Percentiles rank a stretch among this genome's conserved stretches.
Conservation (phyloP, 2,113 vertebrate genomes). For the Gymnorhina tibicen region DNA sequence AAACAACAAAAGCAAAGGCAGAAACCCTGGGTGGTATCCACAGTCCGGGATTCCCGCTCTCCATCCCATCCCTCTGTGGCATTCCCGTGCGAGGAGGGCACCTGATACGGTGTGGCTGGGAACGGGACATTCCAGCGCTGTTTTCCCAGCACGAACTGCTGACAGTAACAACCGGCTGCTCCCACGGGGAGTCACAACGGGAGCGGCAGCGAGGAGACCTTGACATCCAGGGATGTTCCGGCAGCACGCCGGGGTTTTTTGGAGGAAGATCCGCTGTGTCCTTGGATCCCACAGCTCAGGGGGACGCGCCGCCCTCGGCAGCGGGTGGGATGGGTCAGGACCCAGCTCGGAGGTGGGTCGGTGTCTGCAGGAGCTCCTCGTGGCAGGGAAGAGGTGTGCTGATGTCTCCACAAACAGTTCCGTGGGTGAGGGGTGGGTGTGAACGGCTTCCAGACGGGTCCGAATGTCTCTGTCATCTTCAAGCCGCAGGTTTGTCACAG, state of each 20-base stretch:
- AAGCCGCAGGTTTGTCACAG: not conserved
- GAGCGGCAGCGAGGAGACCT: not conserved
- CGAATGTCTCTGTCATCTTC: accelerated
- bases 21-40: accelerated
- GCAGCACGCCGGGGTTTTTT: accelerated
- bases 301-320: accelerated
- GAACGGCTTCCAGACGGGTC: accelerated
- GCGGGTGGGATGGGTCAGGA: not conserved
- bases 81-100: not conserved
- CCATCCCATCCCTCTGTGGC: not conserved
- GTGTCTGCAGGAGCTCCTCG: not conserved
- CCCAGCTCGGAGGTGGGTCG: accelerated
- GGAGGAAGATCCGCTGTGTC: not conserved
- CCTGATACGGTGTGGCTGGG: accelerated
- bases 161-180: not conserved
- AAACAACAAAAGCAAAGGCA: not conserved
- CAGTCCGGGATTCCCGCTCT: not conserved
- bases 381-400: accelerated
- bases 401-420: not conserved
- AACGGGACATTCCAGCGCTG: accelerated
- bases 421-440: accelerated
- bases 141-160: not conserved
- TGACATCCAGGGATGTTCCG: not conserved
- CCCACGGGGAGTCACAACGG: not conserved
- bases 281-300: accelerated